Conservation (phyloP, 2,797 vertebrate species). For the Urocyon cinereoargenteus region DNA sequence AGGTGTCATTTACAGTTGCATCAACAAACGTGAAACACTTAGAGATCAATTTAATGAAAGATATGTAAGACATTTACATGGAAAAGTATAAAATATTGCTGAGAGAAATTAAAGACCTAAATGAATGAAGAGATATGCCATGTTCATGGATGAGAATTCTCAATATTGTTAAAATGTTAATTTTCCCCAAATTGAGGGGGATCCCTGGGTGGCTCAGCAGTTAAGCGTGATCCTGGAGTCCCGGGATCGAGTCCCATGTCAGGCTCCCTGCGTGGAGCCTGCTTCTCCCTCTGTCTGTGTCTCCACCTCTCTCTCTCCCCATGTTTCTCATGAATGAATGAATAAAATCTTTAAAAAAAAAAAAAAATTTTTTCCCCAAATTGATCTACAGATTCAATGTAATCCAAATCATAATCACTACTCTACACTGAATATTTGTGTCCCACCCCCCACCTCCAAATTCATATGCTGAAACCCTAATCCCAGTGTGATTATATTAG, state of each 20-base stretch:
- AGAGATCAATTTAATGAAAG: slow-evolving; percentile 12
- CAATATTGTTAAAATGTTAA: neutral
- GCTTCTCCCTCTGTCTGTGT: too few species aligned
- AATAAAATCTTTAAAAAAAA: too few species aligned
- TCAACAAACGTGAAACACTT: slow-evolving; percentile 23
- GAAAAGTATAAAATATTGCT: neutral
- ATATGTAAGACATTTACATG: slow-evolving; percentile 30
- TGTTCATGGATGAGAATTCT: neutral
- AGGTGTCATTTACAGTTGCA: neutral
- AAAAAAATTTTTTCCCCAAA: slow-evolving; percentile 26
- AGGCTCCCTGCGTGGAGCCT: too few species aligned
- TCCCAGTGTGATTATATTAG: neutral
- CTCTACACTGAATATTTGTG: neutral
- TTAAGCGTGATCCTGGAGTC: too few species aligned
- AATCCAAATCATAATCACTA: neutral
- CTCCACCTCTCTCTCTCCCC: too few species aligned
- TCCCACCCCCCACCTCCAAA: neutral
- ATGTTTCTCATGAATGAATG: too few species aligned
- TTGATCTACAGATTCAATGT: neutral
- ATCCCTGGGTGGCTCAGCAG: too few species aligned
- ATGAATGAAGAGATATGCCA: neutral
- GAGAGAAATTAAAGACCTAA: slow-evolving; percentile 38
- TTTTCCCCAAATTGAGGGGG: slow-evolving; percentile 7
- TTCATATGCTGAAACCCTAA: neutral
- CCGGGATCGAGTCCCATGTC: too few species aligned